Evolutionary conservation across 2,113 vertebrate species (phyloP), one percentile per base, ranked within the genome.

Genomic region (Melanostigma gelatinosum): DNA sequence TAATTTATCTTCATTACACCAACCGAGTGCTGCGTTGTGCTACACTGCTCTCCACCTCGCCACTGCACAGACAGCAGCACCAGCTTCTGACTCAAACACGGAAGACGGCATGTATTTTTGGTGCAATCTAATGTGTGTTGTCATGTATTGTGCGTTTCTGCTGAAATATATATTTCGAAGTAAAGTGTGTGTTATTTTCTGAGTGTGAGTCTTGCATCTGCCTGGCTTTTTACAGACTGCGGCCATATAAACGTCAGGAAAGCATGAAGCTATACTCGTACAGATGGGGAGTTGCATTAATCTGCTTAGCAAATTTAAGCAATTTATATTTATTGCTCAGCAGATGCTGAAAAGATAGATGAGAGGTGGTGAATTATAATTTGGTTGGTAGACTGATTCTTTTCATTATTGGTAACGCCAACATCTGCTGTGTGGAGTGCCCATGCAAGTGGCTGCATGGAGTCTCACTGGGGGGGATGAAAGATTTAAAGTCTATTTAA

Each of bases 1-100:
- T 93, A 88, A 94, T 94, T 93, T 85, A 87, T 94, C 91, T 92
- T 93, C 91, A 93, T 94, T 94, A 91, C 84, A 74, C 89, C 78
- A 77, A 83, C 83, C 10, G 80, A 86, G 84, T 68, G 86, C 77
- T 72, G 70, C 27, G 84, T 77, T 88, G 88, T 85, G 89, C 79
- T 76, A 69, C 83, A 75, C 71, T 89, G 91, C 78, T 80, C 80
- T 77, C 42, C 62, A 75, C 83, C 86, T 72, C 61, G 68, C 80
- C 16, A 9, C 65, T 29, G 52, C 66, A 78, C 85, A 11, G 22
- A 32, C 77, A 78, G 44, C 80, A 77, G 86, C 66, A 69, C 50
- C 55, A 70, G 58, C 84, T 76, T 87, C 63, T 72, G 64, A 65
- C 61, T 82, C 34, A 20, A 52, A 71, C 64, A 62, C 24, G 29